Conservation (phyloP, 2,797 vertebrate species). For the Rhinophrynus dorsalis region DNA sequence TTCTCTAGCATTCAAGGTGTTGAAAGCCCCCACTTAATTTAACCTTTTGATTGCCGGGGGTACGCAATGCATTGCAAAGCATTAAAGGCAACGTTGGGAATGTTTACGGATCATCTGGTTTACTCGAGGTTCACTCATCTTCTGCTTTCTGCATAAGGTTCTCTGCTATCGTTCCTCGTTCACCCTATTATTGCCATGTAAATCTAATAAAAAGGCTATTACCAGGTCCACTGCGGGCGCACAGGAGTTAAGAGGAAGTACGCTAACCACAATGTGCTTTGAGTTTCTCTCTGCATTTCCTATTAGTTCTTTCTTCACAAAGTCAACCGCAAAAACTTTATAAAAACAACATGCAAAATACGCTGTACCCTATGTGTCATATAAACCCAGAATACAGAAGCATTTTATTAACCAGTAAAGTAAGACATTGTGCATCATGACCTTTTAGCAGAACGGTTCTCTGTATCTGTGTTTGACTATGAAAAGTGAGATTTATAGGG, state of each 20-base stretch:
- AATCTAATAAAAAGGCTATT: too few relatives aligned
- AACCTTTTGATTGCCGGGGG: too few relatives aligned
- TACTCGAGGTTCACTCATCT: too few relatives aligned
- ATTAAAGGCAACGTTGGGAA: too few relatives aligned
- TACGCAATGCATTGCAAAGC: too few relatives aligned
- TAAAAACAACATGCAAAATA: constrained; percentile 31
- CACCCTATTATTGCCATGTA: too few relatives aligned
- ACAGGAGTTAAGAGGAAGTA: constrained; percentile 14
- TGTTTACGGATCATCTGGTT: too few relatives aligned
- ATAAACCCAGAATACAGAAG: not conserved
- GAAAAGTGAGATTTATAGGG: not conserved
- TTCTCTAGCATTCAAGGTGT: too few relatives aligned
- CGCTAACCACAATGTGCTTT: constrained; percentile 27
- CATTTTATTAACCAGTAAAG: not conserved
- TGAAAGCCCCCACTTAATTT: too few relatives aligned
- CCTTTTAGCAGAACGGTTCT: not conserved
- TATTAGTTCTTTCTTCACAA: constrained; percentile 26
- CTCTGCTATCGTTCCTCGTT: too few relatives aligned
- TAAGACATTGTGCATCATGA: not conserved
- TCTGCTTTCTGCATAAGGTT: too few relatives aligned
- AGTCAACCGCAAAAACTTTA: constrained; percentile 29
- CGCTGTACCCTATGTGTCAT: not conserved
- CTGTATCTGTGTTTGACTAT: not conserved
- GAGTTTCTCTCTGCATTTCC: constrained; percentile 11
- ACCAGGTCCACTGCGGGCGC: not conserved